Evolutionary conservation across 2,888 invertebrate species (phyloP).

Genomic region (Isoperla grammatica): DNA sequence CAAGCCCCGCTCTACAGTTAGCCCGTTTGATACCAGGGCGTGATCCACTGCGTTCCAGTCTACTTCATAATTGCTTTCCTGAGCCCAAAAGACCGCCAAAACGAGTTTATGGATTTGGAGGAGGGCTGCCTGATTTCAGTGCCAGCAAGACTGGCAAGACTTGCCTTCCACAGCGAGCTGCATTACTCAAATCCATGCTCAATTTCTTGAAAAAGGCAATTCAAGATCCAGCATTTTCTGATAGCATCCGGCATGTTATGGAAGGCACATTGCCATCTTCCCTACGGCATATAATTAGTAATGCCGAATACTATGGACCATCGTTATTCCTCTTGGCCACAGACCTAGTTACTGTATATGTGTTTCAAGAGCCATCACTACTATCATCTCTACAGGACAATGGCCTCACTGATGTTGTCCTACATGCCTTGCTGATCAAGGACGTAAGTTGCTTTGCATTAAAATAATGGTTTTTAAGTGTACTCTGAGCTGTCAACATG

Average conservation of each 20-base stretch:
- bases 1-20: too few relatives aligned
- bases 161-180: conserved; percentile 76
- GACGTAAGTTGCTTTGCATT: conserved; percentile 51
- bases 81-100: too few relatives aligned
- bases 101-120: too few relatives aligned
- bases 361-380: conserved; percentile 75
- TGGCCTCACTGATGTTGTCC: conserved; percentile 77
- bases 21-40: too few relatives aligned
- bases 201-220: conserved; percentile 86
- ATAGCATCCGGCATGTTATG: conserved; percentile 80
- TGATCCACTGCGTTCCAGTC: too few relatives aligned
- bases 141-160: conserved; percentile 44
- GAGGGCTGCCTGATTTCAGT: conserved; percentile 2
- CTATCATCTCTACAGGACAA: conserved; percentile 80
- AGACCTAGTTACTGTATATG: conserved; percentile 81
- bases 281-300: conserved; percentile 76
- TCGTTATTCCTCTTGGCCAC: conserved; percentile 76
- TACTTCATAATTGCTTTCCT: too few relatives aligned
- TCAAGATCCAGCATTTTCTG: conserved; percentile 70
- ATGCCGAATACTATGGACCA: conserved; percentile 84
- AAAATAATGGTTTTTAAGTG: too few relatives aligned
- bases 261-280: conserved; percentile 75
- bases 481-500: too few relatives aligned
- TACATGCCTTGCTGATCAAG: conserved; percentile 75
- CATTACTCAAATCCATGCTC: conserved; percentile 79